These are phyloP conservation scores for Anoplius nigerrimus DNA, from an alignment of 2,888 invertebrate species.

Conservation along the genomic window DNA sequence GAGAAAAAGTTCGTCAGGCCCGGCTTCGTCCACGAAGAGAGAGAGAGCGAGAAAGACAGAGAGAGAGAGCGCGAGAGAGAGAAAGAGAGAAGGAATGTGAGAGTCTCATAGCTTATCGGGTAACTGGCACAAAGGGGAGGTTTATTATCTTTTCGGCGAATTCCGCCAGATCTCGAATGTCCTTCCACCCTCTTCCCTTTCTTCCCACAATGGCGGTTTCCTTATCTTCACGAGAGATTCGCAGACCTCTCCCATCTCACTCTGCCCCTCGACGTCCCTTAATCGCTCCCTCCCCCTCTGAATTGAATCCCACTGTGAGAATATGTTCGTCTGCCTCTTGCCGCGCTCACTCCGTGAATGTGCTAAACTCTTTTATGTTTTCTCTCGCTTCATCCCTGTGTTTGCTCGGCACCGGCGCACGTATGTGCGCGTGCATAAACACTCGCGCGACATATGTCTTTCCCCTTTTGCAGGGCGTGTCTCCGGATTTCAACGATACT, in stretches of 20 bases:
- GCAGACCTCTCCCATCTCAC: constrained; percentile 58
- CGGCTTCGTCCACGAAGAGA: neutral
- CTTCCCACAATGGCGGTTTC: constrained; percentile 49
- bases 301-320: constrained; percentile 57
- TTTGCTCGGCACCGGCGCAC: constrained; percentile 10
- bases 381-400: neutral
- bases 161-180: constrained; percentile 44
- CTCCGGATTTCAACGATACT: no score
- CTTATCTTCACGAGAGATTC: constrained; percentile 72
- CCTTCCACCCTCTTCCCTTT: constrained; percentile 46
- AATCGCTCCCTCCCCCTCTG: constrained; percentile 30
- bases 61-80: neutral
- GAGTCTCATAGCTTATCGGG: constrained; percentile 38
- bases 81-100: neutral
- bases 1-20: neutral
- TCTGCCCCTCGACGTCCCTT: constrained; percentile 34
- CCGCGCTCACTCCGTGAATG: constrained; percentile 19
- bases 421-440: constrained; percentile 2
- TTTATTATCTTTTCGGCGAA: constrained; percentile 48
- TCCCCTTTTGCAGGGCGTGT: no score
- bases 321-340: constrained; percentile 44
- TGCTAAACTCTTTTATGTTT: neutral
- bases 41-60: constrained; percentile 4
- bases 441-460: no score
- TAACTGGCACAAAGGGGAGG: constrained; percentile 45